Evolutionary conservation across 2,797 vertebrate genomes (phyloP).

Genomic region (Centroberyx gerrardi): DNA sequence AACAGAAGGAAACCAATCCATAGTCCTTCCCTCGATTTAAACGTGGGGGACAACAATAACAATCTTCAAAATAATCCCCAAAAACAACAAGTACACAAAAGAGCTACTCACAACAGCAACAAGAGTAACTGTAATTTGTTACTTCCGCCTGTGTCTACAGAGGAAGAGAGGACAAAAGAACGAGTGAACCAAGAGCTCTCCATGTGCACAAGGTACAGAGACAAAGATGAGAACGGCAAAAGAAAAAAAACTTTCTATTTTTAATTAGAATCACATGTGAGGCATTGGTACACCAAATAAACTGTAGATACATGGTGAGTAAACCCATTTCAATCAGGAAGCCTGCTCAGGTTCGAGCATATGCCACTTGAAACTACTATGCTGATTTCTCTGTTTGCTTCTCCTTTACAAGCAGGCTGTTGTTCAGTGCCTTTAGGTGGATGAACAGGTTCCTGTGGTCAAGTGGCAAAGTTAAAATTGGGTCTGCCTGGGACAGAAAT

Average conservation of each 20-base stretch:
- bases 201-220: constrained; percentile 12
- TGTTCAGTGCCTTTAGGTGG: constrained; percentile 77
- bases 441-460: constrained; percentile 68
- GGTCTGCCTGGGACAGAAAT: constrained; percentile 2
- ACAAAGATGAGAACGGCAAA: constrained; percentile 7
- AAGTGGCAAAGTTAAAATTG: constrained; percentile 34
- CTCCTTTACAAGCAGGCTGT: constrained; percentile 76
- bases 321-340: not conserved
- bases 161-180: not conserved
- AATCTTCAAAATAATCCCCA: too few relatives aligned
- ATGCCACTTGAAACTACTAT: constrained; percentile 79
- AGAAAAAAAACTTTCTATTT: constrained; percentile 19
- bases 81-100: too few relatives aligned
- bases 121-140: too few relatives aligned
- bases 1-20: too few relatives aligned
- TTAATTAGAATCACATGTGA: not conserved
- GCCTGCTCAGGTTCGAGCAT: constrained; percentile 71
- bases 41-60: too few relatives aligned
- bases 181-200: constrained; percentile 6
- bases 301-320: too few relatives aligned
- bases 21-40: too few relatives aligned
- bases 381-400: constrained; percentile 78
- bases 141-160: not conserved
- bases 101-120: too few relatives aligned
- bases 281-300: not conserved